These are phyloP conservation scores for Etheostoma spectabile DNA, from an alignment of 2,113 vertebrate genomes.

Conservation along the genomic window DNA sequence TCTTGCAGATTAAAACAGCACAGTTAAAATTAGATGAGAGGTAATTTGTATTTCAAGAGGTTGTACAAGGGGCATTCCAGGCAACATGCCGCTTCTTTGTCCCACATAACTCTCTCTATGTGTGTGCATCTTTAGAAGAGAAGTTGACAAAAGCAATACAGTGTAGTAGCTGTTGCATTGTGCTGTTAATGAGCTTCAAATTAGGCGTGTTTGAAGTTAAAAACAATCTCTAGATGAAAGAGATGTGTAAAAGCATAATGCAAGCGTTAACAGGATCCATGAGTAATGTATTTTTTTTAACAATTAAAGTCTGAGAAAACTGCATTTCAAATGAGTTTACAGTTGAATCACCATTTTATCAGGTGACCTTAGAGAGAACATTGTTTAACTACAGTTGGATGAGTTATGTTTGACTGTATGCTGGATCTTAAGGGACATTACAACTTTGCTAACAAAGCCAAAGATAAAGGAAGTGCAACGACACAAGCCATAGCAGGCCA, in stretches of 20 bases:
- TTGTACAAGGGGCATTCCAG: constrained; percentile 9
- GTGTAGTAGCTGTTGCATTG: constrained; percentile 10
- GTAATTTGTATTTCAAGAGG: constrained; percentile 15
- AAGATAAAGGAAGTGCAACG: too few species aligned
- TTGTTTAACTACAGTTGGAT: background rate
- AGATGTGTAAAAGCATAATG: constrained; percentile 8
- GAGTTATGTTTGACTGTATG: background rate
- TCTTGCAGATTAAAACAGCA: too few species aligned
- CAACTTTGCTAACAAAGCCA: too few species aligned
- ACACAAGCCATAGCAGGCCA: too few species aligned
- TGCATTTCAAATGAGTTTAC: background rate
- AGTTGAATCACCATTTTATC: background rate
- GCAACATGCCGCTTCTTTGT: background rate
- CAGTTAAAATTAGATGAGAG: constrained; percentile 8
- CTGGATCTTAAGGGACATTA: too few species aligned
- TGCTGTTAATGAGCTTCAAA: constrained; percentile 45
- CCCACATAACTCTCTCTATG: constrained; percentile 1
- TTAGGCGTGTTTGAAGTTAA: constrained; percentile 51
- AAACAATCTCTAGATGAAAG: constrained; percentile 52
- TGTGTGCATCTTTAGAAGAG: constrained; percentile 8
- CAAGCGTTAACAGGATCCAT: background rate
- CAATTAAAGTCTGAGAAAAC: background rate
- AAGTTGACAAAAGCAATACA: constrained; percentile 17
- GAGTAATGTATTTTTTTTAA: constrained; percentile 1
- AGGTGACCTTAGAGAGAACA: background rate